These are phyloP conservation scores for Leptothorax acervorum DNA, from an alignment of 2,888 invertebrate genomes.

Conservation along the genomic window DNA sequence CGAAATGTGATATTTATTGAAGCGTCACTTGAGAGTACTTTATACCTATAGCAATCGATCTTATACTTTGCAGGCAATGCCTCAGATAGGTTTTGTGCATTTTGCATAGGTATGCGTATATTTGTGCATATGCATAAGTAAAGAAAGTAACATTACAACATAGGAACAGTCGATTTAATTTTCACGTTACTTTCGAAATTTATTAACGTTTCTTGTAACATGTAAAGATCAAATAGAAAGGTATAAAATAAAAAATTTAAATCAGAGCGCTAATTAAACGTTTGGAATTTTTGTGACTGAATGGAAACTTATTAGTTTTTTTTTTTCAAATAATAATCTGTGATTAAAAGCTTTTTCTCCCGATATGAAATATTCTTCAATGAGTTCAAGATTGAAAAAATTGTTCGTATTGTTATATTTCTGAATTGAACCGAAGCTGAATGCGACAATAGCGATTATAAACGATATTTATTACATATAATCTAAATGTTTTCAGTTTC, in stretches of 20 bases:
- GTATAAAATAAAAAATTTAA: not conserved
- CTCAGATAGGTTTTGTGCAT: not conserved
- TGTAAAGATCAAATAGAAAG: not conserved
- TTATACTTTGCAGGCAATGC: not conserved
- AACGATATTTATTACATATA: not conserved
- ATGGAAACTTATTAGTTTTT: not conserved
- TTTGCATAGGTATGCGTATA: not conserved
- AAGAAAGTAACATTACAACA: not conserved
- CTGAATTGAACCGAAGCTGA: not conserved
- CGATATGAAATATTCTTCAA: not conserved
- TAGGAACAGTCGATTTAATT: not conserved
- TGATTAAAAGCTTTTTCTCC: not conserved
- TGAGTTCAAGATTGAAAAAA: not conserved
- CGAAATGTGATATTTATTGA: conserved; percentile 23
- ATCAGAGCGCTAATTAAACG: not conserved
- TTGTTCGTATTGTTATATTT: conserved; percentile 14
- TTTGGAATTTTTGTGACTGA: not conserved
- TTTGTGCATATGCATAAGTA: not conserved
- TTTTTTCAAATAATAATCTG: not conserved
- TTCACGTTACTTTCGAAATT: not conserved
- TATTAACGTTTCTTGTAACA: not conserved
- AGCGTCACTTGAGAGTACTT: not conserved
- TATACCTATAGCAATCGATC: not conserved
- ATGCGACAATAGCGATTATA: not conserved
- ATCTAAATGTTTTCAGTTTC: not conserved